Base-by-base conservation (phyloP, 2,888 invertebrate species). In the Helicoverpa assulta region DNA sequence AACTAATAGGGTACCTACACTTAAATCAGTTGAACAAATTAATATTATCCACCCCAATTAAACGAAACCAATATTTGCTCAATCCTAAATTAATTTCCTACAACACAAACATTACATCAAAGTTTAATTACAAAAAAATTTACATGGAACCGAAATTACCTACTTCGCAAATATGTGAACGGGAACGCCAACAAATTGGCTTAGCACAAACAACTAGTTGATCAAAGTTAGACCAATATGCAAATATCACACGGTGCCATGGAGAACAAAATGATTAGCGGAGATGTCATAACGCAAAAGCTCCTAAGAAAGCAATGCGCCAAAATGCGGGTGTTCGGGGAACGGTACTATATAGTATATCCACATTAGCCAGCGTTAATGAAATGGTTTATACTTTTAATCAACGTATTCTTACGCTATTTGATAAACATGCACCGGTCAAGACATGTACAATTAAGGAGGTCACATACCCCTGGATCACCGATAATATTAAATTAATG, bases 211-310 rank as follows among this genome's bases (percentile, higher is more conserved):
- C 53, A 65, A 61, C 53, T 73, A 78, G 55, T 64, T 33, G 47
- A 60, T 47, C 54, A 66, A 66, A 63, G 53, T 76, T 62, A 50
- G 26, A 19, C 76, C 56, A 70, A 63, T 70, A 70, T 70, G 70
- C 60, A 76, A 77, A 80, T 64, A 80, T 58, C 33, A 75, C 56
- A 80, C 70, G 61, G 66, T 66, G 19, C 50, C 55, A 0, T 26
- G 26, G 26, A 26, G 26, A 26, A 26, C 26, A 26, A 26, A 26
- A 26, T 26, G 26, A 26, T 4, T 26, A 26, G 26, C 26, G 26
- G 26, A 26, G 26, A 26, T 26, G 26, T 3, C 26, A 26, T 26
- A 26, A 26, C 26, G 26, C 26, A 2, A 26, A 26, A 26, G 21
- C 21, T 21, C 21, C 1, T 21, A 21, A 21, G 21, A 21, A 21